phyloP scores from a whole-genome alignment of 2,113 vertebrate genomes.

The Pelodiscus sinensis region DNA sequence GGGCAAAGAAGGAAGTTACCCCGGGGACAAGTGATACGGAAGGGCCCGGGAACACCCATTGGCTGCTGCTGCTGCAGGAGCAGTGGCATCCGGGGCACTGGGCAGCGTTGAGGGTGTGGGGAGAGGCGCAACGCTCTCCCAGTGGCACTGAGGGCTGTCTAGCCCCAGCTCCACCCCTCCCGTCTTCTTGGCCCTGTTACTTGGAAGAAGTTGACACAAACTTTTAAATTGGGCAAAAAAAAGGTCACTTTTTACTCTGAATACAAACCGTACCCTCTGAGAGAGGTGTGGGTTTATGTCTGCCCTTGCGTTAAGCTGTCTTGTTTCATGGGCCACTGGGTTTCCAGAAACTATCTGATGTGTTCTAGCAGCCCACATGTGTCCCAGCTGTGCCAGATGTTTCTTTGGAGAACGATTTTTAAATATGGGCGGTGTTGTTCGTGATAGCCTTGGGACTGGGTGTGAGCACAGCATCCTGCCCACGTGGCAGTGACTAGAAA shows the following conservation, averaged over 20 bases:
- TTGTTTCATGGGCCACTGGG: neutral
- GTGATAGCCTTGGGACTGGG: fast-evolving
- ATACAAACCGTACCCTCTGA: too few relatives aligned
- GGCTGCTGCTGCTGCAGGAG: too few relatives aligned
- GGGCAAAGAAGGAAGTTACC: too few relatives aligned
- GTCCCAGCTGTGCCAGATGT: fast-evolving
- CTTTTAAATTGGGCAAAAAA: neutral
- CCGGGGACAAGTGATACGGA: too few relatives aligned
- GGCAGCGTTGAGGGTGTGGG: too few relatives aligned
- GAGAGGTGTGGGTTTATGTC: neutral
- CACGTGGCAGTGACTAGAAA: neutral
- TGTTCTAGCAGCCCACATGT: fast-evolving
- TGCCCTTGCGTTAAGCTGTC: neutral
- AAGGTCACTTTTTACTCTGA: neutral
- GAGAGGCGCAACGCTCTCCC: too few relatives aligned
- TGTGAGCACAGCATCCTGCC: neutral
- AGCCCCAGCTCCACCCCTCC: too few relatives aligned
- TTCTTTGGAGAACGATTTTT: neutral
- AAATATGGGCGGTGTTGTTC: neutral
- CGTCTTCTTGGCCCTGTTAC: too few relatives aligned
- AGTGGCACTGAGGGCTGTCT: too few relatives aligned
- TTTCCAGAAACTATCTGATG: neutral
- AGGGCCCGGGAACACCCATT: too few relatives aligned
- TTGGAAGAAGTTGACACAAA: neutral
- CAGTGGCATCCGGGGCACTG: too few relatives aligned